Percentiles rank a stretch among this genome's conserved stretches.
Evolutionary conservation across 2,888 invertebrate genomes (phyloP).

Genomic region (Hypena proboscidalis): DNA sequence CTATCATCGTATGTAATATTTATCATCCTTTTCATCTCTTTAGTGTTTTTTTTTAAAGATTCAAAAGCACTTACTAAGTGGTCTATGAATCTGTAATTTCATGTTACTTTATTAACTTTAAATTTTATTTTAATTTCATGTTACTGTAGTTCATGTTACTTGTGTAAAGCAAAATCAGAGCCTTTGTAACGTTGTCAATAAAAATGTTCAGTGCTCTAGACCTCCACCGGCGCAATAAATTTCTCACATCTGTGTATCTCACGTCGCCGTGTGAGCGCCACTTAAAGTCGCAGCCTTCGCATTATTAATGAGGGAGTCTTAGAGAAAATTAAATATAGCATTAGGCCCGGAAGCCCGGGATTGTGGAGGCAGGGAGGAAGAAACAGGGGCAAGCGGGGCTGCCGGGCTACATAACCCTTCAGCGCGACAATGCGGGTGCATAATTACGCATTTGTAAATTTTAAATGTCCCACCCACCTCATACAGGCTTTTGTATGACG

Average conservation of each 20-base stretch:
- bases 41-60: too few species aligned
- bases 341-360: slow-evolving; percentile 83
- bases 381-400: slow-evolving; percentile 58
- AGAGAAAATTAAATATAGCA: slow-evolving; percentile 86
- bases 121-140: too few species aligned
- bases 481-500: slow-evolving; percentile 81
- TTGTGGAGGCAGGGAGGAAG: slow-evolving; percentile 58
- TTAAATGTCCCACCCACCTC: slow-evolving; percentile 83
- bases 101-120: too few species aligned
- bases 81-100: too few species aligned
- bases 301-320: slow-evolving; percentile 85
- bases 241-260: slow-evolving; percentile 63
- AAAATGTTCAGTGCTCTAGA: slow-evolving; percentile 4
- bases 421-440: slow-evolving; percentile 83
- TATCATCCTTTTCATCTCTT: too few species aligned
- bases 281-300: slow-evolving; percentile 83
- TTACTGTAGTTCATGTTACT: too few species aligned
- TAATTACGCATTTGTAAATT: slow-evolving; percentile 86
- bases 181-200: too few species aligned
- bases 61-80: too few species aligned
- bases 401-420: slow-evolving; percentile 71
- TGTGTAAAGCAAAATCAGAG: neutral
- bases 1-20: too few species aligned
- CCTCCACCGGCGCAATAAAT: slow-evolving; percentile 34
- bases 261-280: slow-evolving; percentile 80